Base-by-base conservation (phyloP, 37 sponge, comb jelly and placozoan genomes). In the Amphimedon queenslandica region DNA sequence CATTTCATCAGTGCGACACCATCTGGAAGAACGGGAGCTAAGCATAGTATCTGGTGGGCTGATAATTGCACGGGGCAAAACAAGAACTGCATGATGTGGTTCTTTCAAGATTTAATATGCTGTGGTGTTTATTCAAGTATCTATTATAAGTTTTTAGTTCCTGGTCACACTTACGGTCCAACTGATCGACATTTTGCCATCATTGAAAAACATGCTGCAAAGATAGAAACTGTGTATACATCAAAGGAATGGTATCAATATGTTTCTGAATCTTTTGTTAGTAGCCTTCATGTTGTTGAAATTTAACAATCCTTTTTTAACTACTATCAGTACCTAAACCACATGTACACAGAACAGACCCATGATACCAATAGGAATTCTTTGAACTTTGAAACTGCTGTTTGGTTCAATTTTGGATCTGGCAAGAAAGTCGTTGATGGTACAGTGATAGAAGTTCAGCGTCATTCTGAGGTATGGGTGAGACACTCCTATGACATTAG, bases 31-130 rank as follows among this genome's bases (percentile, higher is more conserved):
- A 75, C 83, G 21, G 83, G 83, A 40, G 83, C 83, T 11, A 75
- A 75, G 29, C 67, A n/a, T n/a, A 64, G 74, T 30, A 75, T 82
- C 41, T 82, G 82, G 70, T 82, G 83, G 83, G 83, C 83, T 3
- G 83, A 82, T 41, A 82, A 82, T 41, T 82, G 83, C 65, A 70
- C 83, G 34, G 74, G 82, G 1, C 82, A 81, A 67, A 81, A 81
- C 43, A 81, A 81, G 34, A 81, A 75, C 24, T 75, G 57, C 31
- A 41, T 75, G 21, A 60, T 82, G 37, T 82, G 76, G 76, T 70
- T 75, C 28, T 82, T 82, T 69, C 71, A 75, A 70, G 83, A 82
- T 33, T 33, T 82, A 20, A 82, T 82, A 2, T 20, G 83, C 18
- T 64, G 76, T 5, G 39, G 69, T 27, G 63, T 82, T 5, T 82